Evolutionary conservation across 1,140 invertebrate genomes (phyloP).

Genomic region (Druon quercuslanigerum): DNA sequence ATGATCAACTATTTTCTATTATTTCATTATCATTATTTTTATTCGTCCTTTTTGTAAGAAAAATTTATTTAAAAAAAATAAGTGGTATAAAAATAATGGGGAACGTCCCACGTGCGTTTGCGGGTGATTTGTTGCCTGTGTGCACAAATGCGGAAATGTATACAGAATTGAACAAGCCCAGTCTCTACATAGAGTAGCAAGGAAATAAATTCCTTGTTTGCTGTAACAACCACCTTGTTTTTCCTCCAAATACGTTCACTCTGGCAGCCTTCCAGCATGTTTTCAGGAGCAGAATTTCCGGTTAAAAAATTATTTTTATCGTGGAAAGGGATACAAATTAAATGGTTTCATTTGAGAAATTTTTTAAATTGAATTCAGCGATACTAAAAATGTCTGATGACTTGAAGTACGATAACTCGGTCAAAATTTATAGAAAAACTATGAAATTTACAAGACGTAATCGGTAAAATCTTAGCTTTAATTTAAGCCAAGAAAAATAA

Average conservation of each 20-base stretch:
- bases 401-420: no score
- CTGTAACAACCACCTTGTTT: not conserved
- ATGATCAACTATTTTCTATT: no score
- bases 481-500: no score
- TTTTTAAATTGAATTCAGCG: no score
- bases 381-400: no score
- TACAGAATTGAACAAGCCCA: not conserved
- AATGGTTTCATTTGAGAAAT: not conserved
- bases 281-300: not conserved
- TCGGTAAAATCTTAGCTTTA: no score
- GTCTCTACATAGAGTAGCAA: not conserved
- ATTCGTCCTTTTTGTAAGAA: not conserved
- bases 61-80: not conserved
- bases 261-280: not conserved
- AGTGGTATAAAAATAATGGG: not conserved
- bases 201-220: slow-evolving; percentile 1
- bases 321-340: not conserved
- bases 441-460: no score
- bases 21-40: no score
- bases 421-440: no score
- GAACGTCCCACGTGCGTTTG: not conserved
- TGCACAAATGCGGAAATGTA: not conserved
- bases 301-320: no score
- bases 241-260: not conserved
- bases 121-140: no score